Percentiles rank a stretch among this genome's conserved stretches.
Evolutionary conservation across 2,797 vertebrate species (phyloP).

Genomic region (Adrianichthys oophorus): DNA sequence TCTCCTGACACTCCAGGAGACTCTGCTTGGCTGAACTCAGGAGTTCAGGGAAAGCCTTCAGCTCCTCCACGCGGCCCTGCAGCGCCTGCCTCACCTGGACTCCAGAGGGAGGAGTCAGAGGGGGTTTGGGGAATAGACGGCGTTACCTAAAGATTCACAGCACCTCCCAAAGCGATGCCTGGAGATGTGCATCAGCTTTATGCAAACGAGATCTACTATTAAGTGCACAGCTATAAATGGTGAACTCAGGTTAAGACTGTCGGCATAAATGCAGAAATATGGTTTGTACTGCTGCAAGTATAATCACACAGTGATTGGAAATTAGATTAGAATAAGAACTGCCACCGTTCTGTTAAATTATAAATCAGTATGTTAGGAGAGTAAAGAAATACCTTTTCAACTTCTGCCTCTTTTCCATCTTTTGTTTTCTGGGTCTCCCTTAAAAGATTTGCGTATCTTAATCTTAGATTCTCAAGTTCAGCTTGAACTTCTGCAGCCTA

Average conservation of each 20-base stretch:
- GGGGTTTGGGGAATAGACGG: conserved; percentile 39
- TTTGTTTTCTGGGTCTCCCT: conserved; percentile 64
- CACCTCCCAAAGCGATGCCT: conserved; percentile 7
- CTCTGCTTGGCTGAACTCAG: conserved; percentile 74
- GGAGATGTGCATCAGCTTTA: conserved; percentile 1
- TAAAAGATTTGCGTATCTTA: conserved; percentile 65
- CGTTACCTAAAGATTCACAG: conserved; percentile 18
- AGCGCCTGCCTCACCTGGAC: conserved; percentile 80
- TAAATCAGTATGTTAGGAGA: not conserved
- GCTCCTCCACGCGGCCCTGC: conserved; percentile 72
- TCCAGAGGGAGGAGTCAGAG: not conserved
- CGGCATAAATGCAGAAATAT: conserved; percentile 9
- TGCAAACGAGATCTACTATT: not conserved
- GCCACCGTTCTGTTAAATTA: too few species aligned
- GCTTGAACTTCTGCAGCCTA: conserved; percentile 79
- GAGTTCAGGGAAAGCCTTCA: conserved; percentile 72
- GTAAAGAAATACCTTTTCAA: conserved; percentile 68
- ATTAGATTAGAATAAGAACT: conserved; percentile 1
- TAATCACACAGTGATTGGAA: not conserved
- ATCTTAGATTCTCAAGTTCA: conserved; percentile 73
- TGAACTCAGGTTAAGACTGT: not conserved
- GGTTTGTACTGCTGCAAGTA: conserved; percentile 4
- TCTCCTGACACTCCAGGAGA: conserved; percentile 76
- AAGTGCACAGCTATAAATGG: not conserved
- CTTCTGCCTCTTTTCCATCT: conserved; percentile 66